These are phyloP conservation scores for Clistopyga incitator DNA, from an alignment of 2,888 invertebrate genomes.

Conservation along the genomic window DNA sequence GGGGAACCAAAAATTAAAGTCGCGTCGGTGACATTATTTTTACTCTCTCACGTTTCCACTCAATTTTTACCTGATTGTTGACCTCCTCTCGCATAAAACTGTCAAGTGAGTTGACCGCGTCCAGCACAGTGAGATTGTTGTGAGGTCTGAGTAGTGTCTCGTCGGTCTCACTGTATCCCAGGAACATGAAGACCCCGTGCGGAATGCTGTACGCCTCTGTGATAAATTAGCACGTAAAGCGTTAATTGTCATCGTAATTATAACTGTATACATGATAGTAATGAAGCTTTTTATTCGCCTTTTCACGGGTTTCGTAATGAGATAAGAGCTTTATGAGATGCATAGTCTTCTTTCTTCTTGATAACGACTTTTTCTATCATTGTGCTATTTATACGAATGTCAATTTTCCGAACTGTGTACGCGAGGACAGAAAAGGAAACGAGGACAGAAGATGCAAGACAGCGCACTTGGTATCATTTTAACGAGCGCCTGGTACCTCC, in stretches of 20 bases:
- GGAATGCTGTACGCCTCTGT: slow-evolving; percentile 91
- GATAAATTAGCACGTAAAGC: slow-evolving; percentile 42
- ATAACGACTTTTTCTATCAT: slow-evolving; percentile 38
- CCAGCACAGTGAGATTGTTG: slow-evolving; percentile 93
- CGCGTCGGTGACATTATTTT: not conserved
- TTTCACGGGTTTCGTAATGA: not conserved
- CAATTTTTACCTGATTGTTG: slow-evolving; percentile 88
- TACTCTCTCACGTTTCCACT: not conserved
- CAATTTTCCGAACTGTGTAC: slow-evolving; percentile 14
- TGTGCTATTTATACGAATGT: slow-evolving; percentile 38
- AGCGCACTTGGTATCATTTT: slow-evolving; percentile 52
- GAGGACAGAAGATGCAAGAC: slow-evolving; percentile 19
- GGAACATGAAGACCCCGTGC: slow-evolving; percentile 94
- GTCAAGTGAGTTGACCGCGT: slow-evolving; percentile 93
- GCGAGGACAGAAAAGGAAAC: not conserved
- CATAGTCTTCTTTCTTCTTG: not conserved
- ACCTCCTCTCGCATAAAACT: slow-evolving; percentile 91
- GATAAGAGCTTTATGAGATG: slow-evolving; percentile 26
- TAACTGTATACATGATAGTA: not conserved
- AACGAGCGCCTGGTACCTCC: slow-evolving; percentile 45
- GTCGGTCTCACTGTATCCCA: slow-evolving; percentile 96
- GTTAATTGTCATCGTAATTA: slow-evolving; percentile 9
- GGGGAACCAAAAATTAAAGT: not conserved
- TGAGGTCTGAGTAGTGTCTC: slow-evolving; percentile 93
- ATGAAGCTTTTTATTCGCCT: not conserved